Evolutionary conservation across 2,888 invertebrate genomes (phyloP).

Genomic region (Lingula anatina): DNA sequence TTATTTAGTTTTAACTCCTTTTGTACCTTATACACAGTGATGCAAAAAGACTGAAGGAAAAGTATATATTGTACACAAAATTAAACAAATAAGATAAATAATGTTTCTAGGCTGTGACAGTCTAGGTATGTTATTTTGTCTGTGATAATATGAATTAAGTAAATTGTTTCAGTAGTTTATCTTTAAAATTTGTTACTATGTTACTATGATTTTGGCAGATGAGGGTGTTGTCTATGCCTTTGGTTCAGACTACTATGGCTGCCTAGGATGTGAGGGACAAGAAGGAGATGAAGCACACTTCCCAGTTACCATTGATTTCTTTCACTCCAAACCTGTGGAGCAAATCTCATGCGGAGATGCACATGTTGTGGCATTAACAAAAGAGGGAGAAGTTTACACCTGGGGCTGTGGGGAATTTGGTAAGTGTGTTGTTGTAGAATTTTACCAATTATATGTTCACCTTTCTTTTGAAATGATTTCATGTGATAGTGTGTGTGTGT

Average conservation of each 20-base stretch:
- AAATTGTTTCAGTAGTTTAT: too few relatives aligned
- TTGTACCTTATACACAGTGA: too few relatives aligned
- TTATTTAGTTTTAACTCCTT: too few relatives aligned
- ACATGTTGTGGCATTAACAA: slow-evolving; percentile 43
- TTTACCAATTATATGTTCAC: neutral
- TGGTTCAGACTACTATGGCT: slow-evolving; percentile 51
- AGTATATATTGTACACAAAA: too few relatives aligned
- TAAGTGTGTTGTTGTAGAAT: slow-evolving; percentile 21
- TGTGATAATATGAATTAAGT: too few relatives aligned
- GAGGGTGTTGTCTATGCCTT: slow-evolving; percentile 43
- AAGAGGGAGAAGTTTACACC: slow-evolving; percentile 41
- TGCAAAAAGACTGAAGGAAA: too few relatives aligned
- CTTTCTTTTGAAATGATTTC: too few relatives aligned
- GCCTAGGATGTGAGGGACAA: slow-evolving; percentile 36
- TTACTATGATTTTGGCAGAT: slow-evolving; percentile 34
- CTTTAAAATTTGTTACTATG: too few relatives aligned
- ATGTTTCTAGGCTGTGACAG: too few relatives aligned
- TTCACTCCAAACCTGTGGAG: slow-evolving; percentile 25
- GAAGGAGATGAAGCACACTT: slow-evolving; percentile 32
- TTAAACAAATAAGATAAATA: too few relatives aligned
- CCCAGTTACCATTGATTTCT: slow-evolving; percentile 30
- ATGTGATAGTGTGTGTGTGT: too few relatives aligned
- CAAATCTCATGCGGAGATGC: slow-evolving; percentile 45
- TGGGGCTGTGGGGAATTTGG: slow-evolving; percentile 52
- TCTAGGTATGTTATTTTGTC: too few relatives aligned